Conservation (phyloP, 2,797 vertebrate species). For the Avahi laniger region DNA sequence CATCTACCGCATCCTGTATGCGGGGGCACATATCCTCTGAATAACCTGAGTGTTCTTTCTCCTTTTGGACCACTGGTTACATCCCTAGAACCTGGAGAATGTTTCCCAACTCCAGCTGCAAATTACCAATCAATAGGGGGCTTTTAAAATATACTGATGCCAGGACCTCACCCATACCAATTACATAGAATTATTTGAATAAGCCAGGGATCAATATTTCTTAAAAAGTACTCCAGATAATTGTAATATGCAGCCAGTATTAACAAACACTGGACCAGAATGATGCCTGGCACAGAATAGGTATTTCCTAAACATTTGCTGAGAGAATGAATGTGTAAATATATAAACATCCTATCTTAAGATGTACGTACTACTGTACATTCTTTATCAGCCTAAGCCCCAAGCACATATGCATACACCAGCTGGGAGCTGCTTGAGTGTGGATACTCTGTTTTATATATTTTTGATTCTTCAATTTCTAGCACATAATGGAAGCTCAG, state of each 20-base stretch:
- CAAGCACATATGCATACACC: background rate
- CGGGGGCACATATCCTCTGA: background rate
- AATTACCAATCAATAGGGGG: background rate
- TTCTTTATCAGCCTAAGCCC: background rate
- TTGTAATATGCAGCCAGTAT: constrained; percentile 41
- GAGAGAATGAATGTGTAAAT: constrained; percentile 57
- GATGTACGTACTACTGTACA: background rate
- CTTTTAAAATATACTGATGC: background rate
- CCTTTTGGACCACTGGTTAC: background rate
- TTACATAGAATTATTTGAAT: constrained; percentile 28
- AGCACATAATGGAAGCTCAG: background rate
- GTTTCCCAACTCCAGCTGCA: background rate
- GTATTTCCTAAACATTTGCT: constrained; percentile 65
- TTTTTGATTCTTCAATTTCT: constrained; percentile 24
- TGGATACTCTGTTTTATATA: background rate
- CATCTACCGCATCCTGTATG: background rate
- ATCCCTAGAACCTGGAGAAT: background rate
- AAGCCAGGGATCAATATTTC: background rate
- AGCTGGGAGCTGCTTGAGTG: background rate
- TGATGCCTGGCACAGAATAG: constrained; percentile 26
- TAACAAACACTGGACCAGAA: constrained; percentile 44
- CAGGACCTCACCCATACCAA: background rate
- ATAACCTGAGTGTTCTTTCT: background rate
- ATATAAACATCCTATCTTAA: constrained; percentile 30
- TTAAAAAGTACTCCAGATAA: constrained; percentile 23